Conservation (phyloP, 2,797 vertebrate species). For the Girardinus metallicus region DNA sequence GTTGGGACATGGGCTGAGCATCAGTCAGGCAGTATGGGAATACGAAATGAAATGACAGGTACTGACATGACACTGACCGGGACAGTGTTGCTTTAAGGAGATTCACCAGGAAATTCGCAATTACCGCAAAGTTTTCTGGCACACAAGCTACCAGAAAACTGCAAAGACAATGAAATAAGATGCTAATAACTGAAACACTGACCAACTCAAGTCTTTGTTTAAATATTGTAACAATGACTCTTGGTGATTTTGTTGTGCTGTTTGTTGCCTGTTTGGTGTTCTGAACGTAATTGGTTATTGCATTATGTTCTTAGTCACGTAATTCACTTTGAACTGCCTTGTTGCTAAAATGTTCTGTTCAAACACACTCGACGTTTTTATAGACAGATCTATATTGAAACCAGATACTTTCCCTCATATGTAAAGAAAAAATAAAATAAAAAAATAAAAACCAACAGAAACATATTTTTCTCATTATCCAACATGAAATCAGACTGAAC, state of each 20-base stretch:
- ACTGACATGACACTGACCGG: not conserved
- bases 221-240: too few relatives aligned
- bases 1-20: conserved; percentile 47
- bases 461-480: not conserved
- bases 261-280: too few relatives aligned
- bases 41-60: not conserved
- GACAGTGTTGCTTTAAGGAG: not conserved
- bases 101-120: not conserved
- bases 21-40: conserved; percentile 23
- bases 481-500: not conserved
- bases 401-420: not conserved
- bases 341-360: not conserved
- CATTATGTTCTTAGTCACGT: too few relatives aligned
- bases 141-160: not conserved
- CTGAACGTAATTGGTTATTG: too few relatives aligned
- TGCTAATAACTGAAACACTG: too few relatives aligned
- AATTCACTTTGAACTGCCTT: too few relatives aligned
- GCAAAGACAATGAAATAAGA: too few relatives aligned
- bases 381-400: not conserved
- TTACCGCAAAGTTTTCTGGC: not conserved
- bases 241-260: too few relatives aligned
- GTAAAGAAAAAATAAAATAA: not conserved
- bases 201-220: too few relatives aligned
- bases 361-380: not conserved
- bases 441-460: too few relatives aligned